Evolutionary conservation across 2,888 invertebrate genomes (phyloP), one percentile per base, ranked within the genome.

Genomic region (Loripinus fragilis): DNA sequence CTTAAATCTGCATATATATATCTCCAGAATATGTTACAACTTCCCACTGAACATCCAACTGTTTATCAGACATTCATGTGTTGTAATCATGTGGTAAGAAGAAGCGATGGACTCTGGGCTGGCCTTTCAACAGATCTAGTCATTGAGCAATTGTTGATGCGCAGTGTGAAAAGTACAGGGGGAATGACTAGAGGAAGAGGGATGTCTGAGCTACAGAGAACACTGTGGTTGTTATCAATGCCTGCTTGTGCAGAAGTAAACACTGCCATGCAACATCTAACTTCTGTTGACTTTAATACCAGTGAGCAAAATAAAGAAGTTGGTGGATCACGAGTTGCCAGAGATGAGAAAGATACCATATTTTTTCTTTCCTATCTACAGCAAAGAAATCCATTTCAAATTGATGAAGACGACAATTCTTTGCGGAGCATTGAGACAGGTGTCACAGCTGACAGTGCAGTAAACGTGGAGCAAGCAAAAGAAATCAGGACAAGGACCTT

Each of bases 1-100:
- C 35, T 70, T 2, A 83, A 74, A 42, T 81, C 81, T 7, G 76
- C 69, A 23, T 71, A 84, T 64, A 25, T 80, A 1, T 85, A 85
- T 52, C 66, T 85, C 2, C 74, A 69, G 52, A 23, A 48, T 7
- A 82, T 85, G 85, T 12, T 8, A 8, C 7, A 5, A 12, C 12
- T 38, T 5, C 5, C 5, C 7, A 12, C 5, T 38, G 38, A 38
- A 5, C 5, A 38, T 38, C 38, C 38, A 8, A 12, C 5, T 8
- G 38, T 38, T 8, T 12, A 38, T 38, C 38, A 38, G 38, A 38
- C 5, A 12, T 38, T 38, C 38, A 5, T 8, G 38, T 38, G 5
- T n/a, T 23, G 28, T 7, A 7, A 23, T 55, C 55, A 55, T 25
- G 55, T 55, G 8, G 25, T 55, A 2, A 55, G 55, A 55, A 25